Evolutionary conservation across 2,888 invertebrate species (phyloP), one percentile per base, ranked within the genome.

Genomic region (Hirtodrosophila duncani): DNA sequence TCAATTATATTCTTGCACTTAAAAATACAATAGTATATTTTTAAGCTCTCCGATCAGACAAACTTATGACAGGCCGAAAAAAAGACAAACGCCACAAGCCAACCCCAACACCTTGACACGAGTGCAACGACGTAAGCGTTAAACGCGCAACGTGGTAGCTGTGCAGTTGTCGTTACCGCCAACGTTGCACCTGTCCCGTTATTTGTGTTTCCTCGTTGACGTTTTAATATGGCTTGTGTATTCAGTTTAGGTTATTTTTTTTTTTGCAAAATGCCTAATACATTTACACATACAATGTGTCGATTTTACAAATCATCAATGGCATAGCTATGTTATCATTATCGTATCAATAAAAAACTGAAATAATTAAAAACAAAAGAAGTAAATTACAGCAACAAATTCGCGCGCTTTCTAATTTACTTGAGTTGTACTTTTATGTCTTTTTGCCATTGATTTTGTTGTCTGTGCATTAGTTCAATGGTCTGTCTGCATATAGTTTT

Each of bases 101-200:
- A 43, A 39, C 20, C 33, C 27, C 13, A 31, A 2, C 31, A 17
- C 9, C 17, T 29, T n/a, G 49, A 63, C 67, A 67, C 67, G 49
- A 51, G 34, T 53, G 66, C 67, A 56, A 36, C 5, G 14, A 23
- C 34, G 45, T 13, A 14, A 20, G 17, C 33, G 17, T 13, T 11
- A 21, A 21, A n/a, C n/a, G n/a, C n/a, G n/a, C n/a, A n/a, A n/a
- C n/a, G n/a, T n/a, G 41, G 6, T 37, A 21, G 21, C 37, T n/a
- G 7, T 17, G 37, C 20, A 20, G 31, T 21, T 21, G 13, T 37
- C 46, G 36, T 33, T 37, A 16, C 39, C 27, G 20, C 23, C 27
- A 33, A 57, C 70, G 26, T 44, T 58, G 57, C 57, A 72, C 72
- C 63, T 66, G 63, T 34, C 21, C 43, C 51, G 18, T 27, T 51